Percentiles rank a stretch among this genome's conserved stretches.
Conservation (phyloP, 1,140 invertebrate species). For the Heliconius nattereri region DNA sequence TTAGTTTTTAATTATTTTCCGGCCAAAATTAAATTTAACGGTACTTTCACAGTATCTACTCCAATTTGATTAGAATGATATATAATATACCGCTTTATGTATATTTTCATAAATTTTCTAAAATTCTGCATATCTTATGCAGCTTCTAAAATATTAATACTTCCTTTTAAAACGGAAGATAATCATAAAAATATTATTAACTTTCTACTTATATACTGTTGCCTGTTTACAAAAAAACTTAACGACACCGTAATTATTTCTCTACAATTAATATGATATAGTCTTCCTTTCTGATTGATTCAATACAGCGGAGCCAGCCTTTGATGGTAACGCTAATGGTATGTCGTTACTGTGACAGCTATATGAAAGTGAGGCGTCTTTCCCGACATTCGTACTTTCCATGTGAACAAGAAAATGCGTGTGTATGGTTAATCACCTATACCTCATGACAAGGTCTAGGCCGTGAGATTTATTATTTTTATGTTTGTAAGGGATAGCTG, state of each 20-base stretch:
- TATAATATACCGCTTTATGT: neutral
- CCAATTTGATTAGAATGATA: neutral
- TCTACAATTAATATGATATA: constrained; percentile 27
- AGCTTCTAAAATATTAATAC: neutral
- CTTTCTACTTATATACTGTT: neutral
- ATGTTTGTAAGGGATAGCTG: neutral
- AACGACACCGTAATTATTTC: constrained; percentile 1
- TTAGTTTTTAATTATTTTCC: neutral
- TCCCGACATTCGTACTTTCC: constrained; percentile 56
- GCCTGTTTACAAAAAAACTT: neutral
- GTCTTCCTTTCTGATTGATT: constrained; percentile 46
- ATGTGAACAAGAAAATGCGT: constrained; percentile 32
- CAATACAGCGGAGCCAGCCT: constrained; percentile 41
- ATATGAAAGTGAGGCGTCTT: constrained; percentile 61
- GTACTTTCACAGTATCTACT: neutral
- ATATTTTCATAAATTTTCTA: constrained; percentile 5
- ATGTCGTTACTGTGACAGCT: constrained; percentile 56
- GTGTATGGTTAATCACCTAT: neutral
- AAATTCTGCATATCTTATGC: neutral
- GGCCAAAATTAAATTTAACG: neutral
- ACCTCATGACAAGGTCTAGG: constrained; percentile 16
- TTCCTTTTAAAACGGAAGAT: constrained; percentile 6
- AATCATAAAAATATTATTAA: neutral
- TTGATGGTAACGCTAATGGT: constrained; percentile 50
- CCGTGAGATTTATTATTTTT: constrained; percentile 7